A percentile compares a stretch with the other conserved stretches of the same genome.
These are phyloP conservation scores for Choloepus didactylus DNA, from an alignment of 2,797 vertebrate genomes.

Conservation along the genomic window DNA sequence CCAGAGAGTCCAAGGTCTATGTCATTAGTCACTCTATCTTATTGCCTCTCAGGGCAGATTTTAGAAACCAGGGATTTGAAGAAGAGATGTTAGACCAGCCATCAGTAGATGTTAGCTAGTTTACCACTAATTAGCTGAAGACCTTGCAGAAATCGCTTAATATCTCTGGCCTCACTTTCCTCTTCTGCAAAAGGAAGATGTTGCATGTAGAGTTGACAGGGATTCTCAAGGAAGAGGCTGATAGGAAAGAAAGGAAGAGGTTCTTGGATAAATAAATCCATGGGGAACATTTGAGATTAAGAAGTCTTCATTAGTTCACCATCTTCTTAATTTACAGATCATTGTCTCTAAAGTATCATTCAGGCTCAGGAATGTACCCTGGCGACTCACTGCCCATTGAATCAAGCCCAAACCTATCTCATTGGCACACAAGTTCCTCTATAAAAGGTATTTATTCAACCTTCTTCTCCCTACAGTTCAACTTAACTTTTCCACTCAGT, in stretches of 20 bases:
- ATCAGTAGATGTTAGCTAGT: neutral
- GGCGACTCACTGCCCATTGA: neutral
- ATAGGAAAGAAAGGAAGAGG: neutral
- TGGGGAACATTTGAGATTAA: neutral
- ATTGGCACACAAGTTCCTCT: neutral
- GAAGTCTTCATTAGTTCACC: neutral
- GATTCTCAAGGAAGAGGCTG: constrained; percentile 14
- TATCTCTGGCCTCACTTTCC: neutral
- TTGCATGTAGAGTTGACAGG: neutral
- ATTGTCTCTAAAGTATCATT: neutral
- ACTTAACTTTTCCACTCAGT: neutral
- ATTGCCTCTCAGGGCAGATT: neutral
- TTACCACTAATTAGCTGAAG: neutral
- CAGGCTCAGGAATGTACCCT: neutral
- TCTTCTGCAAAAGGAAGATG: neutral
- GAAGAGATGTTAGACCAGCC: neutral
- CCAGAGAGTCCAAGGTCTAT: neutral
- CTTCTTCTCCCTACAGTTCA: neutral
- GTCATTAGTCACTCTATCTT: neutral
- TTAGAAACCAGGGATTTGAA: neutral
- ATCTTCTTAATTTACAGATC: neutral
- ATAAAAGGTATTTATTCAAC: neutral
- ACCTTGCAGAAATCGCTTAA: neutral
- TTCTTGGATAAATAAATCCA: neutral
- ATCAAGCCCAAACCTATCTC: constrained; percentile 13